Percentiles rank a stretch among this genome's conserved stretches.
phyloP scores from a whole-genome alignment of 2,888 invertebrate species.

The Abrostola triplasia region DNA sequence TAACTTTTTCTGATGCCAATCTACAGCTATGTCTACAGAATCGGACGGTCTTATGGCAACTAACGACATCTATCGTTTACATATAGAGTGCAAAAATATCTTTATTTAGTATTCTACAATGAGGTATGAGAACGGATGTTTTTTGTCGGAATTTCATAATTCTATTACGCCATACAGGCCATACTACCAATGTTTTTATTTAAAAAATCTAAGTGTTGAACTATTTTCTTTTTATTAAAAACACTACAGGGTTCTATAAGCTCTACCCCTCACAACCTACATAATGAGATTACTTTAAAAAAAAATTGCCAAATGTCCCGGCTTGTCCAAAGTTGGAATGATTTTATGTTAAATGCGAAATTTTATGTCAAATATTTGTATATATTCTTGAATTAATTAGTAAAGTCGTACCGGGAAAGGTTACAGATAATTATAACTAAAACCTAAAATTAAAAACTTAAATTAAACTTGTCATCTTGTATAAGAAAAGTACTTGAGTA shows the following conservation, averaged over 20 bases:
- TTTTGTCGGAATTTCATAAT: conserved; percentile 25
- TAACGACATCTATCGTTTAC: conserved; percentile 47
- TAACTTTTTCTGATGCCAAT: conserved; percentile 29
- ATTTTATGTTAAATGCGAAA: conserved; percentile 68
- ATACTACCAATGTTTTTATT: conserved; percentile 40
- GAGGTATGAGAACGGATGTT: conserved; percentile 74
- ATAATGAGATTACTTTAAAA: conserved; percentile 79
- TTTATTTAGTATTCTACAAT: conserved; percentile 57
- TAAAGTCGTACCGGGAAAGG: conserved; percentile 44
- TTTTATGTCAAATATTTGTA: conserved; percentile 41
- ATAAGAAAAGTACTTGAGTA: conserved; percentile 37
- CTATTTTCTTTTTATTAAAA: conserved; percentile 35
- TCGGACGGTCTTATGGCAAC: conserved; percentile 65
- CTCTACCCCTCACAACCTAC: conserved; percentile 77
- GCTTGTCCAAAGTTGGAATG: conserved; percentile 71
- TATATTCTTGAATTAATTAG: conserved; percentile 44
- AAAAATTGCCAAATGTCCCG: conserved; percentile 78
- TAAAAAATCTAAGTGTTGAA: conserved; percentile 29
- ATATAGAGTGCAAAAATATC: conserved; percentile 76
- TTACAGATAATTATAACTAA: conserved; percentile 42
- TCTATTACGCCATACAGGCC: too few species aligned
- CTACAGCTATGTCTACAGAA: conserved; percentile 46
- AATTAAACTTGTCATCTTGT: conserved; percentile 51
- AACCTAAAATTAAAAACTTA: conserved; percentile 42
- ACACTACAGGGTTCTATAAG: conserved; percentile 64